phyloP scores from a whole-genome alignment of 2,113 vertebrate genomes.

The Benitochromis conjunctus region DNA sequence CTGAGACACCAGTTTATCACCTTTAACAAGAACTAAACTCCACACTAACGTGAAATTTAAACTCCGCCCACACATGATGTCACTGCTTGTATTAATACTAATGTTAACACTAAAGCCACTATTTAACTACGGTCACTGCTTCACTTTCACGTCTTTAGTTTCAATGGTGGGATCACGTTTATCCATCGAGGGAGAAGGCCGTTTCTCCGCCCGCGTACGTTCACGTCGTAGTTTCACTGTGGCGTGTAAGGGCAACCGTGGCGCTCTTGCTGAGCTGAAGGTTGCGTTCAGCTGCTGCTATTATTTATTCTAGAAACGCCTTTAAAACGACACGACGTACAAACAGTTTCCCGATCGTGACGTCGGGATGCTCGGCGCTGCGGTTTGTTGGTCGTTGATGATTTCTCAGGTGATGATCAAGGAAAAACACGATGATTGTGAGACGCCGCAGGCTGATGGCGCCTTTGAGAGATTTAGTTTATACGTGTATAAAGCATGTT shows the following conservation, averaged over 20 bases:
- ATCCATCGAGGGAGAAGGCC: not conserved
- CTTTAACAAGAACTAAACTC: too few species aligned
- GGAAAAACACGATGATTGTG: not conserved
- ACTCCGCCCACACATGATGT: not conserved
- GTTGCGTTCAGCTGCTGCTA: not conserved
- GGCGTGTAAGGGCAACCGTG: not conserved
- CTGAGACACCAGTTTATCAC: not conserved
- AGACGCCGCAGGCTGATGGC: not conserved
- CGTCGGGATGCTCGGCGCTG: fast-evolving
- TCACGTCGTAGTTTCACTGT: not conserved
- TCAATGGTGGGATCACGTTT: not conserved
- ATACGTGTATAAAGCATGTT: fast-evolving
- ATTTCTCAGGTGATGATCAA: not conserved
- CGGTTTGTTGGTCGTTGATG: not conserved
- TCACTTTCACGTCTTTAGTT: not conserved
- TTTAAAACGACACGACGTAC: not conserved
- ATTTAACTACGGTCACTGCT: not conserved
- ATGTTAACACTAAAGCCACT: not conserved
- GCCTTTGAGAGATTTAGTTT: not conserved
- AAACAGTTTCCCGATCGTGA: not conserved
- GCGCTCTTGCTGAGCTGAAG: not conserved
- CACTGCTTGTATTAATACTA: not conserved
- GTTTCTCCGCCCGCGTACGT: too few species aligned
- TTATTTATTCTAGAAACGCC: not conserved
- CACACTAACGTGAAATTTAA: not conserved